A percentile compares a stretch with the other conserved stretches of the same genome.
Conservation (phyloP, 2,888 invertebrate genomes). For the Drosophila longiperda region DNA sequence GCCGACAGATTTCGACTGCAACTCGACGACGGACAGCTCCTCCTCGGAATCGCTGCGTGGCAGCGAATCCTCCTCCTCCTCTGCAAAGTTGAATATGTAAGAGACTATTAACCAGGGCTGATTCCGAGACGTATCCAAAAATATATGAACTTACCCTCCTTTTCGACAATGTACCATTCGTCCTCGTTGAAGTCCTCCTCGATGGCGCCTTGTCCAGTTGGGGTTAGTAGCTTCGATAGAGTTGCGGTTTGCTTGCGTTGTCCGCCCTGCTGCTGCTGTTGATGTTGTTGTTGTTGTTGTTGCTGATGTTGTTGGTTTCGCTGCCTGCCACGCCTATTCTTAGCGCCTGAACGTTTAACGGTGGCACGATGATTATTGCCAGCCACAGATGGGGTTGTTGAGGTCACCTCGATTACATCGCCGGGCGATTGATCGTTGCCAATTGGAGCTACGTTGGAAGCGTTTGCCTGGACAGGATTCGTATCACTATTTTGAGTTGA, state of each 20-base stretch:
- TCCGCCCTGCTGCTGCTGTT: constrained; percentile 47
- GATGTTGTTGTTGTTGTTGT: constrained; percentile 31
- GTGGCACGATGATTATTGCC: constrained; percentile 55
- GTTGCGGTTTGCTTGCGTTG: constrained; percentile 62
- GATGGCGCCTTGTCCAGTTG: constrained; percentile 55
- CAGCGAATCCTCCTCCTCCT: constrained; percentile 79
- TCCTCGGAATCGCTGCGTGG: constrained; percentile 83
- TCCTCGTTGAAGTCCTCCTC: constrained; percentile 84
- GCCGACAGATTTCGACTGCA: constrained; percentile 54
- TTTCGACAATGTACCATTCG: constrained; percentile 87
- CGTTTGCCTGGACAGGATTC: constrained; percentile 54
- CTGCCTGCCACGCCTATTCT: constrained; percentile 54
- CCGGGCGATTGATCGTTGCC: constrained; percentile 55
- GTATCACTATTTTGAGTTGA: constrained; percentile 48
- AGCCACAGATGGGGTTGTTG: constrained; percentile 82
- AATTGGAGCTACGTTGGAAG: constrained; percentile 31
- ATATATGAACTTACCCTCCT: constrained; percentile 78
- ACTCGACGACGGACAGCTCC: constrained; percentile 80
- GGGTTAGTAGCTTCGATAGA: constrained; percentile 69
- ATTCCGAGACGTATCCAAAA: too few species aligned
- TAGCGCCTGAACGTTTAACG: constrained; percentile 35
- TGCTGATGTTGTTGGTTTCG: constrained; percentile 41
- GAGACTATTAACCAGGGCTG: too few species aligned
- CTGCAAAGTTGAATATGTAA: constrained; percentile 28
- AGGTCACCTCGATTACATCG: constrained; percentile 80